Evolutionary conservation across 2,113 vertebrate genomes (phyloP), one percentile per base, ranked within the genome.

Genomic region (Falcunculus frontatus): DNA sequence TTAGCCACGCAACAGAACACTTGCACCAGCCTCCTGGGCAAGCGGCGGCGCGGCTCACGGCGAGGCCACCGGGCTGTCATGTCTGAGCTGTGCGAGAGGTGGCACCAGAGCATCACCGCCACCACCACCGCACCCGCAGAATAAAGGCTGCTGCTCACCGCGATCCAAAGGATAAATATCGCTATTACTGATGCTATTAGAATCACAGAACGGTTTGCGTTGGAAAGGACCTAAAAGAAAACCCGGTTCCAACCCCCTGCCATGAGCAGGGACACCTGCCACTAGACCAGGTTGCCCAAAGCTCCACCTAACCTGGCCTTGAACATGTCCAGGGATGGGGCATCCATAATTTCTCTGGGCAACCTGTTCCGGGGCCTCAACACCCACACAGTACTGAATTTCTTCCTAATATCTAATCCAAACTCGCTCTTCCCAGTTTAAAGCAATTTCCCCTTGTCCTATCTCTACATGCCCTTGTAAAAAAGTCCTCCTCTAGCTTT

Each of bases 81-180:
- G 22, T 8, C 29, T 0, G 56, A 39, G 42, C 41, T 5, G 44
- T 2, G 30, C 93, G 59, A 7, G 68, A 90, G 92, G 72, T 83
- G 94, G 91, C 95, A 87, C 75, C 91, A 82, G 87, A 84, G 74
- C 89, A 64, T 13, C 62, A 13, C 47, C 26, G 17, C 50, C 75
- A 3, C 7, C 42, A 2, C 4, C 57, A 5, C 50, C 12, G n/a
- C 56, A 3, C 11, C 46, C 8, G 10, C 70, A 7, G 62, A 64
- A 68, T 1, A 0, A 23, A 7, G 41, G 11, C 63, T 18, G 1
- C 2, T 72, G 42, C 39, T 20, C 59, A 0, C 59, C 4, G 21
- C 0, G 1, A 22, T 11, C 55, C 77, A 0, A 4, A 12, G n/a
- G 33, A 21, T 6, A 47, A n/a, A 22, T 19, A 15, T 0, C 3